Conservation (phyloP, 1,140 invertebrate genomes). For the Adoxophyes honmai region DNA sequence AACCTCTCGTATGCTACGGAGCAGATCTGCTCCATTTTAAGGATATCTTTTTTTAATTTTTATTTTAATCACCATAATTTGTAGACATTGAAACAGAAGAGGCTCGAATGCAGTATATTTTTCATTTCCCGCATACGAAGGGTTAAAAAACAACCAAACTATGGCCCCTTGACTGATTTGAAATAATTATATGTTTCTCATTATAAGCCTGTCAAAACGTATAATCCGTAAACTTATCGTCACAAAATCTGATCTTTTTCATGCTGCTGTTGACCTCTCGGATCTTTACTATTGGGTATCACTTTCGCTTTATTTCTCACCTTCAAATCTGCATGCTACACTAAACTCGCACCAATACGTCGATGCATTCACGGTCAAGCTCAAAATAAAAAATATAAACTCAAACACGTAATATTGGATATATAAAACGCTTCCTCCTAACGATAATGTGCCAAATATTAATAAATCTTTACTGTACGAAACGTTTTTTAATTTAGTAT, state of each 20-base stretch:
- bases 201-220: no score
- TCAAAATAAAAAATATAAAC: constrained; percentile 73
- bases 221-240: constrained; percentile 57
- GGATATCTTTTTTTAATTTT: no score
- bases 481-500: constrained; percentile 55
- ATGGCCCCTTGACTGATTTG: no score
- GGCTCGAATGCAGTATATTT: no score
- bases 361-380: constrained; percentile 68
- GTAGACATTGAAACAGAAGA: no score
- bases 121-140: no score
- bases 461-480: constrained; percentile 40
- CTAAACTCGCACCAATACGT: constrained; percentile 60
- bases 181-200: no score
- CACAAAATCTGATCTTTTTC: constrained; percentile 68
- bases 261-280: constrained; percentile 73
- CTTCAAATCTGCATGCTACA: constrained; percentile 44
- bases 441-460: constrained; percentile 45
- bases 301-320: constrained; percentile 41
- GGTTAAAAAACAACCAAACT: no score
- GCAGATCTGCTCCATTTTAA: no score
- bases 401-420: constrained; percentile 72
- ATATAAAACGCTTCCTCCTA: constrained; percentile 35
- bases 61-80: no score
- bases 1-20: no score
- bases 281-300: constrained; percentile 69